Evolutionary conservation across 1,140 invertebrate species (phyloP), one percentile per base, ranked within the genome.

Genomic region (Drosophila ercepeae): DNA sequence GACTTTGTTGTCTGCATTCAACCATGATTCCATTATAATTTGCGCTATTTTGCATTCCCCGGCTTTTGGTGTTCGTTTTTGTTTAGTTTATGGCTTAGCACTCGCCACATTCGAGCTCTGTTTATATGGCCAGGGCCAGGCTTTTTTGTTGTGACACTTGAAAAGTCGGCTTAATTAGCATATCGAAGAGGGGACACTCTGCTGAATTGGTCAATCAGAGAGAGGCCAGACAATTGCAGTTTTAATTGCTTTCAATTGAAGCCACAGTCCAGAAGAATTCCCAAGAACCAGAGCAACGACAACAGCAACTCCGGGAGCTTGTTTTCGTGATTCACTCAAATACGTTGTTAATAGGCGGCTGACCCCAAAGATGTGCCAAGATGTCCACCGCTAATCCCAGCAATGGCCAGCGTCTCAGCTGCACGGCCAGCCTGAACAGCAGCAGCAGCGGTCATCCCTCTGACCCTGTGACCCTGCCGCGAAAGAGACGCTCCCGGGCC

Each of bases 401-500:
- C 25, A 65, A 53, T 16, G 73, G 61, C 52, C 65, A 79, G 54
- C 69, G 74, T 9, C 58, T 65, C 16, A 78, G 69, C 64, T 71
- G 64, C 49, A 57, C 72, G 4, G 64, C 72, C 70, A 69, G 71
- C 68, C 55, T 72, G 39, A 32, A 32, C 9, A 77, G 53, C 53
- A 75, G 64, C 72, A 64, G 54, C 23, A 60, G 45, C 18, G 65
- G 67, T 34, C 50, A 50, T 25, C 41, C 49, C 50, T 9, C 42
- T 18, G 79, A 67, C 27, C 59, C 65, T 42, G 70, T 84, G 8
- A 91, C 90, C 9, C 45, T 91, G 55, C 90, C 90, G 36, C 75
- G 90, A 23, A 90, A 90, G 23, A 75, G 90, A n/a, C 68, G 90
- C 19, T 89, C 90, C 1, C 83, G 89, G 11, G 90, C 90, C 19